Conservation (phyloP, 2,888 invertebrate species). For the Platycnemis pennipes region DNA sequence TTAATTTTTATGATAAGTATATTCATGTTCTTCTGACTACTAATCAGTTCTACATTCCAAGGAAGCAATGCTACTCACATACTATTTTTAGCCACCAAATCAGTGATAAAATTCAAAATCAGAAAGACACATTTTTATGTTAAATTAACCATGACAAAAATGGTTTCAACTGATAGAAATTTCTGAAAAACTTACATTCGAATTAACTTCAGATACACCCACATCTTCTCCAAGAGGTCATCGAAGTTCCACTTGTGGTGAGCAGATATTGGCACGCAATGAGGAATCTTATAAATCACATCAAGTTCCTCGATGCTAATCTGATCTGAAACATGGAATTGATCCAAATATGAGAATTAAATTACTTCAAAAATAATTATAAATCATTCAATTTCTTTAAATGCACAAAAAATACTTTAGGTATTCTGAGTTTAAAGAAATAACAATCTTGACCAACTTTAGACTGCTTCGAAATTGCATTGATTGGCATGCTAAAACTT, state of each 20-base stretch:
- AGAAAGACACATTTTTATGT: not conserved
- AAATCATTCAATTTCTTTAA: not conserved
- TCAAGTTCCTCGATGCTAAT: constrained; percentile 98
- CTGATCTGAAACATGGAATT: constrained; percentile 84
- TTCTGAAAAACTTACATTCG: constrained; percentile 86
- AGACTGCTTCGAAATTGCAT: no score
- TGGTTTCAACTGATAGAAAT: no score
- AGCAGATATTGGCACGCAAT: constrained; percentile 99
- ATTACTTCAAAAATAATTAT: not conserved
- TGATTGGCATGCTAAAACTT: no score
- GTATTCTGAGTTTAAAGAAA: no score
- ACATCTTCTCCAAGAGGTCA: constrained; percentile 97
- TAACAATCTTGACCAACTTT: no score
- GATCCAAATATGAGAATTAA: not conserved
- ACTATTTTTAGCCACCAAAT: not conserved
- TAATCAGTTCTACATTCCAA: no score
- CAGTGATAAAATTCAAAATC: not conserved
- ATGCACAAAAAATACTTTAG: not conserved
- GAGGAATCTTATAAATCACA: constrained; percentile 99
- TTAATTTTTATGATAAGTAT: no score
- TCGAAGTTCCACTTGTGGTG: constrained; percentile 99
- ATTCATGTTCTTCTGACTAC: no score
- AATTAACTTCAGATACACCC: constrained; percentile 96
- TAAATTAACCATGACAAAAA: no score
- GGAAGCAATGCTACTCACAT: no score